Percentiles rank a stretch among this genome's conserved stretches.
Conservation (phyloP, 2,797 vertebrate genomes). For the Coilia nasus region DNA sequence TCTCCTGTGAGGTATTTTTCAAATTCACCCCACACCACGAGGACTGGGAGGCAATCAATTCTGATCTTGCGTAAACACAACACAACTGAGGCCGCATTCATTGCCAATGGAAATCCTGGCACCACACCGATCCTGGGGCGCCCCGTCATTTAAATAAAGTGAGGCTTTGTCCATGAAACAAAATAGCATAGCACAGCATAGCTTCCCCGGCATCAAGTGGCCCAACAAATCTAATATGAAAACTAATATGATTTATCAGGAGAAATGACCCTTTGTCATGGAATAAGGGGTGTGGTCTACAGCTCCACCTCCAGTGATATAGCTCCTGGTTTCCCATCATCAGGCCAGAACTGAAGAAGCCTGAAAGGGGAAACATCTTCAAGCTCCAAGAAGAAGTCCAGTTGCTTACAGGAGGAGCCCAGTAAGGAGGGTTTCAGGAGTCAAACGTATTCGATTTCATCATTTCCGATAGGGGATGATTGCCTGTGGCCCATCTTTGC, state of each 20-base stretch:
- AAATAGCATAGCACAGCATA: constrained; percentile 27
- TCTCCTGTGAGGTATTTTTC: not conserved
- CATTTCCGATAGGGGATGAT: not conserved
- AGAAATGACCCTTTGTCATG: no score
- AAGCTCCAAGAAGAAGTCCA: no score
- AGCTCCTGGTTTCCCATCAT: no score
- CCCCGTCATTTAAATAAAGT: constrained; percentile 34
- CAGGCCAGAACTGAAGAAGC: no score
- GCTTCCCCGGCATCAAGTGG: constrained; percentile 34
- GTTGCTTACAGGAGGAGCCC: no score
- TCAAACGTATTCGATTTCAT: not conserved
- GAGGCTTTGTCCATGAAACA: constrained; percentile 43
- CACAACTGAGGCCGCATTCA: constrained; percentile 37
- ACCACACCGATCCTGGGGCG: not conserved
- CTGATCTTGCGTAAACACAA: constrained; percentile 41
- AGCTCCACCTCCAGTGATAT: no score
- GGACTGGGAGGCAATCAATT: constrained; percentile 25
- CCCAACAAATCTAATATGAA: constrained; percentile 38
- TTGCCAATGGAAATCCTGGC: constrained; percentile 33
- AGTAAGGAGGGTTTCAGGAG: not conserved
- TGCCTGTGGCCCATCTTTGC: constrained; percentile 1
- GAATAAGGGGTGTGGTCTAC: no score
- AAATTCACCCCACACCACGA: not conserved
- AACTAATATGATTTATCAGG: constrained; percentile 37
- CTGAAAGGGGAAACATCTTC: no score